Percentiles rank a stretch among this genome's conserved stretches.
Evolutionary conservation across 2,113 vertebrate species (phyloP).

Genomic region (Ancistrus triradiatus): DNA sequence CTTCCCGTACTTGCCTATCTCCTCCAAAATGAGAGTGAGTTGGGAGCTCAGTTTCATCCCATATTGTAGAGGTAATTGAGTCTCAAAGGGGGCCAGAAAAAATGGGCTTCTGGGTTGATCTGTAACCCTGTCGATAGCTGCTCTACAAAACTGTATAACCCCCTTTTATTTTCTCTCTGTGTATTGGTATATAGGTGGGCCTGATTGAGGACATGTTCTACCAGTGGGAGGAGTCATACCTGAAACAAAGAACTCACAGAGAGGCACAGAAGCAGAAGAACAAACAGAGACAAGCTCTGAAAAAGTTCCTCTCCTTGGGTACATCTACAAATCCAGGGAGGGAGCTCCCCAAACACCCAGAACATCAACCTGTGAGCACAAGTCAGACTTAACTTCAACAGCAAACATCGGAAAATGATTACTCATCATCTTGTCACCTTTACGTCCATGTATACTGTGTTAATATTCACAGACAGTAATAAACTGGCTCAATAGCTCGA

Average conservation of each 20-base stretch:
- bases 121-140: constrained; percentile 16
- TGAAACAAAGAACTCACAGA: constrained; percentile 61
- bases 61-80: constrained; percentile 50
- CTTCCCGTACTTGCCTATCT: constrained; percentile 22
- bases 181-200: constrained; percentile 45
- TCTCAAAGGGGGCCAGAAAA: constrained; percentile 25
- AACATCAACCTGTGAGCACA: constrained; percentile 35
- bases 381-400: constrained; percentile 12
- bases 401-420: neutral
- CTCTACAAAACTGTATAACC: constrained; percentile 4
- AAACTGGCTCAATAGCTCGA: no score
- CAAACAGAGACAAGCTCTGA: constrained; percentile 6
- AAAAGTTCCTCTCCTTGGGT: constrained; percentile 45
- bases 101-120: neutral
- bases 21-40: constrained; percentile 38
- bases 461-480: no score
- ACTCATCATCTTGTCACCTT: constrained; percentile 46
- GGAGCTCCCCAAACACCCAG: no score
- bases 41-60: constrained; percentile 28
- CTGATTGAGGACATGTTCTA: constrained; percentile 68
- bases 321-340: constrained; percentile 40
- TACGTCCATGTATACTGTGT: no score
- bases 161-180: neutral
- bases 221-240: constrained; percentile 63
- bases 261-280: constrained; percentile 40